Conservation (phyloP, 2,113 vertebrate genomes). For the Mixornis gularis region DNA sequence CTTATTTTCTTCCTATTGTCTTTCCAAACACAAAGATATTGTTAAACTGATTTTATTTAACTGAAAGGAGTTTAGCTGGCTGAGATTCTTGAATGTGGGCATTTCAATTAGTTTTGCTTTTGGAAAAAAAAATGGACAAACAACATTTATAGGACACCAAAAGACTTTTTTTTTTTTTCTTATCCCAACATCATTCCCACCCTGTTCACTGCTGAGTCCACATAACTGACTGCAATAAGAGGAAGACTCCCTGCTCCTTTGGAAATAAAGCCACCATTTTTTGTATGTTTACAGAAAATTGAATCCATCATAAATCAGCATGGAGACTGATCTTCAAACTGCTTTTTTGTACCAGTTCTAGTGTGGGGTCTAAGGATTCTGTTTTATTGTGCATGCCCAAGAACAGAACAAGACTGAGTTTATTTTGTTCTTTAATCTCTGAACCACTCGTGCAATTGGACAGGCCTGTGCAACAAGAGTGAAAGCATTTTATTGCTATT, state of each 20-base stretch:
- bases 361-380: neutral
- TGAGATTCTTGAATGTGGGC: neutral
- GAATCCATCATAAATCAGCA: neutral
- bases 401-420: neutral
- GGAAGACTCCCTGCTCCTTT: neutral
- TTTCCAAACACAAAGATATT: neutral
- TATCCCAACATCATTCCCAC: neutral
- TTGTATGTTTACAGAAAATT: neutral
- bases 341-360: neutral
- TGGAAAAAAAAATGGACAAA: neutral
- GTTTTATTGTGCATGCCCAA: neutral
- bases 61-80: neutral
- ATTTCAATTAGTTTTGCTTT: neutral
- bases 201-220: neutral
- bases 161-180: neutral
- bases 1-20: neutral
- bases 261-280: neutral
- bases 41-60: neutral
- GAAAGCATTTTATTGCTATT: neutral
- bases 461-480: neutral
- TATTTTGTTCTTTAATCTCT: neutral
- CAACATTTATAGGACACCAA: neutral
- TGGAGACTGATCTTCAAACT: neutral
- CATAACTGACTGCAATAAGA: neutral
- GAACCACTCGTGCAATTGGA: neutral